phyloP scores from a whole-genome alignment of 2,797 vertebrate genomes.

The Enteromius argenteus region DNA sequence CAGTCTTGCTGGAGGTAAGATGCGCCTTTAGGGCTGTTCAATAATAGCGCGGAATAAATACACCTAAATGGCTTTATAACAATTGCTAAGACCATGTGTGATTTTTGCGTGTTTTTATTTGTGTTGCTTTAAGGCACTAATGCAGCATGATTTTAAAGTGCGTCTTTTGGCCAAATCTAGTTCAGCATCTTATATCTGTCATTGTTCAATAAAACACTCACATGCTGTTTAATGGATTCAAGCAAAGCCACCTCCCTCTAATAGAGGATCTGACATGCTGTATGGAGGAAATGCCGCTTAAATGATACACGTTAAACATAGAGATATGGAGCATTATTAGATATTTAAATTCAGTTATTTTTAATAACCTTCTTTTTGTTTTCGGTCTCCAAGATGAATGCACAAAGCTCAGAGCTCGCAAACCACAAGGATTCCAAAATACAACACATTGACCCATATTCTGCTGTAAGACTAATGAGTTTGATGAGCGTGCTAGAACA shows the following conservation, averaged over 20 bases:
- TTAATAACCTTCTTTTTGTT: background rate
- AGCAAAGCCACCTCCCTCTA: constrained; percentile 56
- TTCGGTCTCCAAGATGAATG: background rate
- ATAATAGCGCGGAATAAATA: constrained; percentile 39
- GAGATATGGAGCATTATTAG: background rate
- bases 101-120: background rate
- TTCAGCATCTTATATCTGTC: constrained; percentile 36
- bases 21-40: constrained; percentile 35
- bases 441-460: constrained; percentile 49
- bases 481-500: constrained; percentile 32
- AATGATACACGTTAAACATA: background rate
- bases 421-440: background rate
- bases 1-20: constrained; percentile 78
- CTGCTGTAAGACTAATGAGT: constrained; percentile 27
- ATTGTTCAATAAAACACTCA: constrained; percentile 56
- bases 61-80: constrained; percentile 18
- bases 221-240: constrained; percentile 50
- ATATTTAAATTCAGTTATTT: background rate
- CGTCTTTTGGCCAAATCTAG: constrained; percentile 22
- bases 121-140: constrained; percentile 5
- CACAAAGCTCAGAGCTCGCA: background rate
- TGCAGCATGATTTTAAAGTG: constrained; percentile 19
- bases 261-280: constrained; percentile 40
- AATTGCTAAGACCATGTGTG: background rate
- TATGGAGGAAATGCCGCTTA: constrained; percentile 41